Evolutionary conservation across 2,797 vertebrate species (phyloP).

Genomic region (Propithecus perrieri): DNA sequence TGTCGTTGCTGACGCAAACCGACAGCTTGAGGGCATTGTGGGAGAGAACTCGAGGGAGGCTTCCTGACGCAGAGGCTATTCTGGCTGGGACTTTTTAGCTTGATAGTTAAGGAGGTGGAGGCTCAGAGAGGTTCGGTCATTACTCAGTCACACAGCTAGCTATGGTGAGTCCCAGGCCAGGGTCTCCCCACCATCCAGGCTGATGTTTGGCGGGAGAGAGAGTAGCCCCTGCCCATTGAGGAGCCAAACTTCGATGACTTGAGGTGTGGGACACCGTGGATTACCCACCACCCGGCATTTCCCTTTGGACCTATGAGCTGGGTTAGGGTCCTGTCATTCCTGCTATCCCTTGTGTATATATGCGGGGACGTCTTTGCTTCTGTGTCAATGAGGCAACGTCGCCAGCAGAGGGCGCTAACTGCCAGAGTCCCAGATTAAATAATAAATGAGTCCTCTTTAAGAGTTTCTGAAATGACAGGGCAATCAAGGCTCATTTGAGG

Average conservation of each 20-base stretch:
- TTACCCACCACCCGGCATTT: accelerated
- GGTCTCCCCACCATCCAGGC: background rate
- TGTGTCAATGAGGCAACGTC: accelerated
- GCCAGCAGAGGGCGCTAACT: slow-evolving; percentile 65
- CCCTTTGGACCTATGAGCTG: background rate
- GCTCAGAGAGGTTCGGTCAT: background rate
- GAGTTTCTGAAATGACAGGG: slow-evolving; percentile 48
- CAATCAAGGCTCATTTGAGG: slow-evolving; percentile 64
- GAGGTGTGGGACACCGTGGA: background rate
- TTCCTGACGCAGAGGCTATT: background rate
- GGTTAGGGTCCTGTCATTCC: accelerated
- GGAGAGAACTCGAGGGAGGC: background rate
- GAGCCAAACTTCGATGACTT: no score
- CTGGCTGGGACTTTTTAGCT: background rate
- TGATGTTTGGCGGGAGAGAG: background rate
- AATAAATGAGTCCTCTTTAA: slow-evolving; percentile 32
- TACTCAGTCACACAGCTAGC: background rate
- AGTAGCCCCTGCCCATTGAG: accelerated
- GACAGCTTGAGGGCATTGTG: accelerated
- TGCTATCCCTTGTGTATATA: accelerated
- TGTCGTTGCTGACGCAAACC: accelerated
- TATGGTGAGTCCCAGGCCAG: background rate
- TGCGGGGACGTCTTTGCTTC: background rate
- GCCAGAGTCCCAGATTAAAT: background rate
- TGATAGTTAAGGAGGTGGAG: background rate